Evolutionary conservation across 2,113 vertebrate species (phyloP).

Genomic region (Delphinus delphis): DNA sequence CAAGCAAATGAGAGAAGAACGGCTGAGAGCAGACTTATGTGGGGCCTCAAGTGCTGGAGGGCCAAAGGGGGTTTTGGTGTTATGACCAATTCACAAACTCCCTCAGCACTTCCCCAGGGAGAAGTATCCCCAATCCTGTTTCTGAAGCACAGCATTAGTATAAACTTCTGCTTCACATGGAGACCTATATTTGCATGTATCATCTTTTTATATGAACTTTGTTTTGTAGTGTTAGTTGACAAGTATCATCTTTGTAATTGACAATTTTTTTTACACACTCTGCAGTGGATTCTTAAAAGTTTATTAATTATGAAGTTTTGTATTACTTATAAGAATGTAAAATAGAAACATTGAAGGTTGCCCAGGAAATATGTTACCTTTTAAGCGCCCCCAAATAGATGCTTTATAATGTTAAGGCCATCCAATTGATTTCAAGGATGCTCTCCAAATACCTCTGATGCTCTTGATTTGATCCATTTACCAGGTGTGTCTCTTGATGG

Average conservation of each 20-base stretch:
- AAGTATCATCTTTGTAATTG: background rate
- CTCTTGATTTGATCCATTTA: conserved; percentile 49
- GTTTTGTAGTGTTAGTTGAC: background rate
- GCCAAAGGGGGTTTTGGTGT: rapidly evolving
- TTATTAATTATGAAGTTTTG: background rate
- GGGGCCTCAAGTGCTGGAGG: background rate
- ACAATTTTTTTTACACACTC: background rate
- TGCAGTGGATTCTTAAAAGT: background rate
- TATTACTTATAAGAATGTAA: background rate
- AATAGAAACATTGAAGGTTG: background rate
- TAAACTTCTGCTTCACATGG: background rate
- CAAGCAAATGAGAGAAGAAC: background rate
- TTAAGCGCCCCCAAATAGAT: conserved; percentile 7
- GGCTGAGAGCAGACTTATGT: background rate
- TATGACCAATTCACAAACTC: background rate
- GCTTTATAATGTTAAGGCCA: conserved; percentile 57
- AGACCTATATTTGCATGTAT: background rate
- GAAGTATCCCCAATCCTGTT: background rate
- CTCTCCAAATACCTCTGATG: conserved; percentile 60
- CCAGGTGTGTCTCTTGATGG: conserved; percentile 76
- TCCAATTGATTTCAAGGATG: conserved; percentile 60
- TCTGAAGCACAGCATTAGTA: background rate
- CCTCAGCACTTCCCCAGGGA: background rate
- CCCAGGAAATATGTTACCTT: background rate
- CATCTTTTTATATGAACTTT: background rate